Conservation (phyloP, 2,797 vertebrate genomes). For the Microctenopoma steveboyesi region DNA sequence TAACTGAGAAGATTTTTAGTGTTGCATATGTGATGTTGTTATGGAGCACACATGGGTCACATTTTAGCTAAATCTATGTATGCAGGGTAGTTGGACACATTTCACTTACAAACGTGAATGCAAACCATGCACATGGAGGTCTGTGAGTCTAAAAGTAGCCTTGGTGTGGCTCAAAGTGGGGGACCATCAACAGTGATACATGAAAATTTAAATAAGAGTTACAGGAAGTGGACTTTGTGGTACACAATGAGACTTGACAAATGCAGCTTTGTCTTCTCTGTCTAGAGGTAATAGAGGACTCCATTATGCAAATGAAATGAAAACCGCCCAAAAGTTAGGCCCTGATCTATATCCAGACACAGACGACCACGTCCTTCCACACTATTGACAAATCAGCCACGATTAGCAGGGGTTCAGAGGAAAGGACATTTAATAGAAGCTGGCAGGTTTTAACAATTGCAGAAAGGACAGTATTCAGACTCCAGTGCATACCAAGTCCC, state of each 20-base stretch:
- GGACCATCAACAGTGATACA: too few relatives aligned
- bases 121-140: too few relatives aligned
- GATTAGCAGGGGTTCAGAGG: conserved; percentile 38
- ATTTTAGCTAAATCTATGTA: too few relatives aligned
- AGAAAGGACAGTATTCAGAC: conserved; percentile 53
- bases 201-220: too few relatives aligned
- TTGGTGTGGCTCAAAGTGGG: too few relatives aligned
- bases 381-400: conserved; percentile 43
- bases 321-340: conserved; percentile 58
- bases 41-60: too few relatives aligned
- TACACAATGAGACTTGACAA: conserved; percentile 42
- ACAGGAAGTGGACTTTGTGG: neutral
- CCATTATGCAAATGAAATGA: conserved; percentile 71
- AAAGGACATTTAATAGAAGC: conserved; percentile 60
- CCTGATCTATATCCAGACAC: conserved; percentile 41
- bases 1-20: too few relatives aligned
- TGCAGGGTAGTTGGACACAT: too few relatives aligned
- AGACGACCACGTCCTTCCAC: conserved; percentile 30
- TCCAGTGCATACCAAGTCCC: conserved; percentile 56
- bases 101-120: too few relatives aligned
- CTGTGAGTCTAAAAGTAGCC: too few relatives aligned
- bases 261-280: conserved; percentile 32
- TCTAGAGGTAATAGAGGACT: conserved; percentile 46
- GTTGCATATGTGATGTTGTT: too few relatives aligned
- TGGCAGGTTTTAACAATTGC: conserved; percentile 65